Evolutionary conservation across 2,113 vertebrate genomes (phyloP).

Genomic region (Rhizomys pruinosus): DNA sequence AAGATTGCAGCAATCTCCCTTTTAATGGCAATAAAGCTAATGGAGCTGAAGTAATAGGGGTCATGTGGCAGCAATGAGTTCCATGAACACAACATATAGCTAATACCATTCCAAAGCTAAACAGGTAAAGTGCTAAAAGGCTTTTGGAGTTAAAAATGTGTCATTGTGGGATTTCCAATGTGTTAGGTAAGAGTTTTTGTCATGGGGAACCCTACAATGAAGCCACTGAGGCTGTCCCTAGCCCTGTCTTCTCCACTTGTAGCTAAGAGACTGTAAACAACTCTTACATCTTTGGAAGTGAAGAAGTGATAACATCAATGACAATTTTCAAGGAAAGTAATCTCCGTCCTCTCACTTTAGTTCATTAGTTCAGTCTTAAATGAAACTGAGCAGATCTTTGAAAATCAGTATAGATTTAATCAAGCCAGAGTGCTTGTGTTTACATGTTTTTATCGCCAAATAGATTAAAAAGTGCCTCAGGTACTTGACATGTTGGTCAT

Average conservation of each 20-base stretch:
- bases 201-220: neutral
- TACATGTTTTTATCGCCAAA: neutral
- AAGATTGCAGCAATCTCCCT: fast-evolving
- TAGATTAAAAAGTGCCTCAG: neutral
- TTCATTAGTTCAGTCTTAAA: neutral
- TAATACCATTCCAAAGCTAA: neutral
- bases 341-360: neutral
- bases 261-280: neutral
- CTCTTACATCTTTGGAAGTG: neutral
- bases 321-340: neutral
- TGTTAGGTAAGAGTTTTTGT: neutral
- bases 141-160: neutral
- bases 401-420: neutral
- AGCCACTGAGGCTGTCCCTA: neutral
- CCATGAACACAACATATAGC: neutral
- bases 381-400: neutral
- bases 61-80: neutral
- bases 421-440: neutral
- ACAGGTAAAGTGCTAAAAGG: neutral
- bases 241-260: neutral
- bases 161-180: too few relatives aligned
- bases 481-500: neutral
- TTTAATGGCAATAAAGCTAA: neutral
- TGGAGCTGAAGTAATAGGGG: neutral
- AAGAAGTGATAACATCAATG: neutral